Evolutionary conservation across 2,888 invertebrate genomes (phyloP).

Genomic region (Scrobipalpa atriplicella): DNA sequence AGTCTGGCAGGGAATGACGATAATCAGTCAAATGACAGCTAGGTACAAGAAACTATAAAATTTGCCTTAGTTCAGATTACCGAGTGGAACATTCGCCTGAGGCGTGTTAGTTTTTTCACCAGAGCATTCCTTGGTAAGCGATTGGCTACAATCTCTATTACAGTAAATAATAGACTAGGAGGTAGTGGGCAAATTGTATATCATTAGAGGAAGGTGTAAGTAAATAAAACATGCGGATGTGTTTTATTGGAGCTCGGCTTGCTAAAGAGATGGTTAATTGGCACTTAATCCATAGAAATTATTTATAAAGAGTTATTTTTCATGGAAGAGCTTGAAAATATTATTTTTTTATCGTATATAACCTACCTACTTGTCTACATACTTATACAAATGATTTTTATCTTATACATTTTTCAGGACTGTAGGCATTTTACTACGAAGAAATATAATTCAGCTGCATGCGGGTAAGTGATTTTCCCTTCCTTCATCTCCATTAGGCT

Average conservation of each 20-base stretch:
- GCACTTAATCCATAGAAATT: not conserved
- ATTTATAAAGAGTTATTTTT: not conserved
- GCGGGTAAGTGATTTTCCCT: too few species aligned
- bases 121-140: slow-evolving; percentile 34
- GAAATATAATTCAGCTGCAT: too few species aligned
- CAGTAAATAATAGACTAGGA: slow-evolving; percentile 24
- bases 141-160: slow-evolving; percentile 29
- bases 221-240: slow-evolving; percentile 20
- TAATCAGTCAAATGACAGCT: slow-evolving; percentile 54
- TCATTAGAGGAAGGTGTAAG: slow-evolving; percentile 27
- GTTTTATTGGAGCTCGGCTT: slow-evolving; percentile 1
- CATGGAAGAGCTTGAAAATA: not conserved
- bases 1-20: slow-evolving; percentile 40
- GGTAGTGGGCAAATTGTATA: slow-evolving; percentile 24
- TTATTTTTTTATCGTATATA: not conserved
- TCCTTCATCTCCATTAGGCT: too few species aligned
- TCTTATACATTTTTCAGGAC: too few species aligned
- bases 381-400: too few species aligned
- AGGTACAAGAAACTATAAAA: slow-evolving; percentile 45
- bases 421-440: too few species aligned
- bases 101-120: slow-evolving; percentile 36
- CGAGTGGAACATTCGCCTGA: slow-evolving; percentile 30
- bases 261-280: not conserved
- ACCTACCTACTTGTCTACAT: too few species aligned
- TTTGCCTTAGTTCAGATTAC: slow-evolving; percentile 38